Percentiles rank a stretch among this genome's conserved stretches.
phyloP scores from a whole-genome alignment of 2,797 vertebrate genomes.

The Pipistrellus pipistrellus region DNA sequence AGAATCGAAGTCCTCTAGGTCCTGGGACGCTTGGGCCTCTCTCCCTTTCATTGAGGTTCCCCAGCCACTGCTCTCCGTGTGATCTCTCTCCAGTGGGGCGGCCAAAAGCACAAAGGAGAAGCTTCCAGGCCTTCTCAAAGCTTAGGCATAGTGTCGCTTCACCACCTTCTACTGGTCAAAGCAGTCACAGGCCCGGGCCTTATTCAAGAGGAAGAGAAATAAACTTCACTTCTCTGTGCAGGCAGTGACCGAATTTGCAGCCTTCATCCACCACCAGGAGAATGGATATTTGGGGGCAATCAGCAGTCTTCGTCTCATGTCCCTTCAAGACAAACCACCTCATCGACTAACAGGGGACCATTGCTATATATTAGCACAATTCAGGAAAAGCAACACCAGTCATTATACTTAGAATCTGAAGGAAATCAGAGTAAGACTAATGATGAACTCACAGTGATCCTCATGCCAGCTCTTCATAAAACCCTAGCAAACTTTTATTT shows the following conservation, averaged over 20 bases:
- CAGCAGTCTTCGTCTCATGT: neutral
- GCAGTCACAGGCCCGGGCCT: neutral
- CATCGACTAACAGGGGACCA: neutral
- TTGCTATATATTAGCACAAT: neutral
- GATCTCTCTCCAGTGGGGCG: neutral
- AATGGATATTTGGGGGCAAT: constrained; percentile 33
- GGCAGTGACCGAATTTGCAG: neutral
- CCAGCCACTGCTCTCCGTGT: neutral
- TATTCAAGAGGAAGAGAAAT: constrained; percentile 28
- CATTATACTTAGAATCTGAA: constrained; percentile 46
- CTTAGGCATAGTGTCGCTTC: neutral
- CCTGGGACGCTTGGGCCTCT: neutral
- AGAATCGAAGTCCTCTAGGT: neutral
- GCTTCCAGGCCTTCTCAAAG: neutral
- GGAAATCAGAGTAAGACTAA: constrained; percentile 31
- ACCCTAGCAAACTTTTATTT: neutral
- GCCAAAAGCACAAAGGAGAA: constrained; percentile 35
- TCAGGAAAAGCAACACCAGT: constrained; percentile 33
- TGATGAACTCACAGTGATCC: neutral
- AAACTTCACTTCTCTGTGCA: neutral
- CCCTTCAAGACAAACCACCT: constrained; percentile 54
- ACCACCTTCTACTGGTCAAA: neutral
- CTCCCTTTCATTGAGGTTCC: neutral
- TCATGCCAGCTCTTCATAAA: constrained; percentile 46
- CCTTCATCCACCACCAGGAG: constrained; percentile 6